Percentiles rank a stretch among this genome's conserved stretches.
Conservation (phyloP, 2,888 invertebrate genomes). For the Agrochola circellaris region DNA sequence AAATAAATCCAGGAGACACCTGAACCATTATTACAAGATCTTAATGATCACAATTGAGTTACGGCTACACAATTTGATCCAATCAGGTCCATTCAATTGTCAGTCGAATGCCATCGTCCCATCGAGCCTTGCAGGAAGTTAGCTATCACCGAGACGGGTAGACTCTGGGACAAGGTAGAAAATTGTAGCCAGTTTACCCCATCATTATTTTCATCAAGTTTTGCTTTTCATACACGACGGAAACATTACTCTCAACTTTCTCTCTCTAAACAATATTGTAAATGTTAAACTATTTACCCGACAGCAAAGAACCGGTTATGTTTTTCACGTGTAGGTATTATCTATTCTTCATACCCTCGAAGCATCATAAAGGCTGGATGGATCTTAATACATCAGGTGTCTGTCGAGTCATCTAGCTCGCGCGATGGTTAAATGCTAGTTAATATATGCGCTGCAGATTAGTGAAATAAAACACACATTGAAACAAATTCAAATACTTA, state of each 20-base stretch:
- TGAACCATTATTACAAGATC: constrained; percentile 14
- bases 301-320: no score
- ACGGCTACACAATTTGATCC: constrained; percentile 53
- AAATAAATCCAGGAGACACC: not conserved
- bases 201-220: not conserved
- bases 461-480: no score
- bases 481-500: no score
- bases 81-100: constrained; percentile 58
- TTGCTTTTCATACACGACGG: not conserved
- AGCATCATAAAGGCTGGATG: no score
- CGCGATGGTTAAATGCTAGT: no score
- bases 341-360: no score
- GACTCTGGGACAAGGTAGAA: constrained; percentile 9
- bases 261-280: not conserved
- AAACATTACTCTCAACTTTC: not conserved
- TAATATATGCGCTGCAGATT: no score
- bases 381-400: no score
- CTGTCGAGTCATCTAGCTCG: no score
- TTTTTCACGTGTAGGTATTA: no score
- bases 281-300: no score
- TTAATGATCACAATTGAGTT: constrained; percentile 46
- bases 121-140: constrained; percentile 50
- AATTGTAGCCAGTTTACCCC: not conserved
- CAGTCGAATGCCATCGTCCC: constrained; percentile 29
- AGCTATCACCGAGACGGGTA: constrained; percentile 28